Conservation (phyloP, 1,140 invertebrate species). For the Phthorimaea operculella region DNA sequence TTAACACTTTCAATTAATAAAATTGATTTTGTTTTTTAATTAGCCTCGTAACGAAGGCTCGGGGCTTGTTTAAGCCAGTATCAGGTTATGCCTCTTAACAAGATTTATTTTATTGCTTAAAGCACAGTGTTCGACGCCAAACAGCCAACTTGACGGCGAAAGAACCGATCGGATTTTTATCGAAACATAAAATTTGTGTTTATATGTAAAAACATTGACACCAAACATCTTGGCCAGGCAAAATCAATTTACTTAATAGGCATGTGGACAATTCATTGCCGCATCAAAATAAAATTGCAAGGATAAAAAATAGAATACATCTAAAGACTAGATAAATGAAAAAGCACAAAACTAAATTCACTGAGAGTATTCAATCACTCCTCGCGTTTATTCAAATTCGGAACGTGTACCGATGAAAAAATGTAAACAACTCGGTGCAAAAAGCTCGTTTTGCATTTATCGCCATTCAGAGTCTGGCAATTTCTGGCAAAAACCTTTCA, state of each 20-base stretch:
- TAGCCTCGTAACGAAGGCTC: constrained; percentile 55
- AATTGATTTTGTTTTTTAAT: constrained; percentile 68
- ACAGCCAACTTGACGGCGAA: constrained; percentile 37
- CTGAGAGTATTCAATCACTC: neutral
- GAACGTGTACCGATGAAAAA: neutral
- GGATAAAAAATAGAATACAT: too few species aligned
- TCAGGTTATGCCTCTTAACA: constrained; percentile 58
- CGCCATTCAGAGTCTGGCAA: constrained; percentile 8
- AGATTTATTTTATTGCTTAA: constrained; percentile 66
- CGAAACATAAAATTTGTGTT: constrained; percentile 37
- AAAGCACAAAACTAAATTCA: too few species aligned
- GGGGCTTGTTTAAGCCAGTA: constrained; percentile 51
- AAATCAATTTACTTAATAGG: neutral
- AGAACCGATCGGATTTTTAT: constrained; percentile 45
- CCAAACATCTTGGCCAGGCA: neutral
- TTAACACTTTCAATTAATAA: constrained; percentile 69
- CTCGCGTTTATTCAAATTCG: constrained; percentile 1
- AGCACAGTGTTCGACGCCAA: constrained; percentile 45
- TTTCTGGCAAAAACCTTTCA: constrained; percentile 33
- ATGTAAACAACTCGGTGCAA: constrained; percentile 1
- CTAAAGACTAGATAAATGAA: too few species aligned
- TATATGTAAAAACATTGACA: constrained; percentile 1
- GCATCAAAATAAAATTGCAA: too few species aligned
- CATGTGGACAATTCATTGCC: neutral
- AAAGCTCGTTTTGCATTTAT: constrained; percentile 6